Evolutionary conservation across 2,797 vertebrate species (phyloP).

Genomic region (Karalla daura): DNA sequence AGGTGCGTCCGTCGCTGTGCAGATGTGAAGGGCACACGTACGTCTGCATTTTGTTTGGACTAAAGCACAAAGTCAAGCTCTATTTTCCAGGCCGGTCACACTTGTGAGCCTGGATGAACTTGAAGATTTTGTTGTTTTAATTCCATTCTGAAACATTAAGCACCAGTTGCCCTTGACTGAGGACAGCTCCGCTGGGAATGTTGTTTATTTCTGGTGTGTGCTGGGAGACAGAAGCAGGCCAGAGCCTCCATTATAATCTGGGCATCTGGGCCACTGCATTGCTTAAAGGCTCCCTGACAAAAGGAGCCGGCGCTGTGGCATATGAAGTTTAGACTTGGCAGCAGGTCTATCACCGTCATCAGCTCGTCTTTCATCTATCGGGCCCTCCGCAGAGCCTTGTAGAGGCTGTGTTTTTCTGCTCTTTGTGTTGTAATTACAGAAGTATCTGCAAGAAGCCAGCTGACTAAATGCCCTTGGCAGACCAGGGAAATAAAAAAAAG

Average conservation of each 20-base stretch:
- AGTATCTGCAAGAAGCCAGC: slow-evolving; percentile 69
- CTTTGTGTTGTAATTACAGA: slow-evolving; percentile 72
- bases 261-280: slow-evolving; percentile 72
- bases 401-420: slow-evolving; percentile 61
- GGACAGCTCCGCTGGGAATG: slow-evolving; percentile 69
- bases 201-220: slow-evolving; percentile 81
- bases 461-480: slow-evolving; percentile 61
- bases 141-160: slow-evolving; percentile 63
- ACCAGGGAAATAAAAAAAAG: slow-evolving; percentile 46
- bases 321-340: slow-evolving; percentile 63
- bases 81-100: slow-evolving; percentile 36
- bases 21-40: neutral
- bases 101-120: slow-evolving; percentile 35
- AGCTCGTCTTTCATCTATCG: slow-evolving; percentile 47
- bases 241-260: slow-evolving; percentile 73
- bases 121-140: slow-evolving; percentile 54
- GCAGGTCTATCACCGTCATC: slow-evolving; percentile 40
- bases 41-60: slow-evolving; percentile 11
- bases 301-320: slow-evolving; percentile 55
- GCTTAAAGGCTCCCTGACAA: slow-evolving; percentile 67
- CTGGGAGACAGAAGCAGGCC: slow-evolving; percentile 74
- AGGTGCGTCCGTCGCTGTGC: neutral
- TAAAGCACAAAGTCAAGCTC: slow-evolving; percentile 14
- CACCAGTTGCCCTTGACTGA: slow-evolving; percentile 69
- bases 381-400: slow-evolving; percentile 18